Conservation (phyloP, 2,797 vertebrate genomes). For the Alcedo quadribrachys region DNA sequence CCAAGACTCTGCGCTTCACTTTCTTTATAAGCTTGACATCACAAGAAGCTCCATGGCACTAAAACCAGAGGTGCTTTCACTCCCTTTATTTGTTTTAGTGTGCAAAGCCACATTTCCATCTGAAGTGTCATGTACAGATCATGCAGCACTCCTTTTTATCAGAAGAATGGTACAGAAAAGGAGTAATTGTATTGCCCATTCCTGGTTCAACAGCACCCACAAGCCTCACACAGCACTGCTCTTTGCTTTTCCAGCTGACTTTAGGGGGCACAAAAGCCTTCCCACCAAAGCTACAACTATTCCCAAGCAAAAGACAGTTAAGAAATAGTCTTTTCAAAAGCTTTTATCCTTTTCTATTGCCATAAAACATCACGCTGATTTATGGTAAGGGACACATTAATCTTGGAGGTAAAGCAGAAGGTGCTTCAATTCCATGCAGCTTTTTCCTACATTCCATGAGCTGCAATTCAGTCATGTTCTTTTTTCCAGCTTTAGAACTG, state of each 20-base stretch:
- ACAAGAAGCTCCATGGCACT: too few relatives aligned
- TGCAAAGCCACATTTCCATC: too few relatives aligned
- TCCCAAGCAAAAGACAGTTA: conserved; percentile 24
- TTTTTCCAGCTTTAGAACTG: not conserved
- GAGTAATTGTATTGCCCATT: not conserved
- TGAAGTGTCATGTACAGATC: too few relatives aligned
- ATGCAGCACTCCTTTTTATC: not conserved
- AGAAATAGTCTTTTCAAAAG: conserved; percentile 13
- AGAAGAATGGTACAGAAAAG: not conserved
- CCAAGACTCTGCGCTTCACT: too few relatives aligned
- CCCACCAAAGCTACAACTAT: conserved; percentile 6
- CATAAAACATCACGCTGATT: not conserved
- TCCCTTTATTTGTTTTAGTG: too few relatives aligned
- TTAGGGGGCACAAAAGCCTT: not conserved
- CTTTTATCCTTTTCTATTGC: not conserved
- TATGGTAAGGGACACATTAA: not conserved
- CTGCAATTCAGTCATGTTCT: not conserved
- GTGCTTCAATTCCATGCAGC: not conserved
- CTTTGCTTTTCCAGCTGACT: not conserved
- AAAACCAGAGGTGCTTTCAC: too few relatives aligned
- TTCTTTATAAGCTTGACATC: too few relatives aligned
- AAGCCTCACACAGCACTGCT: not conserved
- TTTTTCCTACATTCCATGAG: not conserved
- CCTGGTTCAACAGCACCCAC: not conserved
- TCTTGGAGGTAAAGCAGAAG: not conserved